Evolutionary conservation across 2,888 invertebrate species (phyloP).

Genomic region (Caenorhabditis macrosperma): DNA sequence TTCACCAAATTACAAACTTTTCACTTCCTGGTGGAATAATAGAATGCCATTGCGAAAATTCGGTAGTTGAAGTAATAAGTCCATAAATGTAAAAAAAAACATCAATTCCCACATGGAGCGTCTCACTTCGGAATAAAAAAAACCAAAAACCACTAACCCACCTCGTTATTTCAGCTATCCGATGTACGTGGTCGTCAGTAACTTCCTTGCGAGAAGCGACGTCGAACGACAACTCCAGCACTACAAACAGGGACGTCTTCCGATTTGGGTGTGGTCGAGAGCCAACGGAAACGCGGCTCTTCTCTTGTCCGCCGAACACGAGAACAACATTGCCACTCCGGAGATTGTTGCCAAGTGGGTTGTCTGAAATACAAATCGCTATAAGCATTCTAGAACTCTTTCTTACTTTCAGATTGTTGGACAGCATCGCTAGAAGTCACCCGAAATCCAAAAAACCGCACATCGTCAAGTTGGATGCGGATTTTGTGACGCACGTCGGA

Average conservation of each 20-base stretch:
- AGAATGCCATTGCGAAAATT: no score
- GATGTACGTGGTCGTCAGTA: slow-evolving; percentile 61
- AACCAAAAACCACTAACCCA: no score
- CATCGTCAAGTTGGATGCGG: slow-evolving; percentile 37
- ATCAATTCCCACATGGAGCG: no score
- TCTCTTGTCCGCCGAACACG: slow-evolving; percentile 44
- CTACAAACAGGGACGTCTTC: slow-evolving; percentile 61
- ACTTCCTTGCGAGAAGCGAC: slow-evolving; percentile 39
- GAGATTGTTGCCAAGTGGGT: slow-evolving; percentile 45
- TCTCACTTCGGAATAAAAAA: no score
- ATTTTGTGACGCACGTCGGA: slow-evolving; percentile 29
- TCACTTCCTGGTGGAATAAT: no score
- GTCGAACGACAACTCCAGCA: slow-evolving; percentile 55
- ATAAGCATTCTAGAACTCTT: no score
- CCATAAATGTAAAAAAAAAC: no score
- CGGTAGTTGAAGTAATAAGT: no score
- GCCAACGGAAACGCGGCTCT: slow-evolving; percentile 33
- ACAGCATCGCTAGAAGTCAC: slow-evolving; percentile 47
- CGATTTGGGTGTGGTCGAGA: slow-evolving; percentile 58
- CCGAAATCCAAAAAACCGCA: slow-evolving; percentile 26
- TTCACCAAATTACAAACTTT: no score
- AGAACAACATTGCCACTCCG: slow-evolving; percentile 45
- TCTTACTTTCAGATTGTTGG: slow-evolving; percentile 29
- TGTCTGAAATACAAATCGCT: background rate
- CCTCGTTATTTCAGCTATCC: slow-evolving; percentile 62